Base-by-base conservation (phyloP, 2,797 vertebrate species). In the Lindbergichthys nudifrons region DNA sequence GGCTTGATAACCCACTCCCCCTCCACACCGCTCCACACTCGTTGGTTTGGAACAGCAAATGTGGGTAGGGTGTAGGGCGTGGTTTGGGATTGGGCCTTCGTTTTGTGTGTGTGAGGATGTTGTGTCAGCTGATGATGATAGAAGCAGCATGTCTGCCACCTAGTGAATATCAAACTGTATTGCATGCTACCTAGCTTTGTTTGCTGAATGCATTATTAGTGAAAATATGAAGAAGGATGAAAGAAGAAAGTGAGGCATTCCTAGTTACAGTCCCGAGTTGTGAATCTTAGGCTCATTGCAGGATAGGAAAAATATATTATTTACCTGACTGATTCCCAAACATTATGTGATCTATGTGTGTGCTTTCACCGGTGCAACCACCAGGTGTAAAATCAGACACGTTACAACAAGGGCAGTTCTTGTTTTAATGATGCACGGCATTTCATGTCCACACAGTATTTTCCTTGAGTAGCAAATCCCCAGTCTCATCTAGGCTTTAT, bases 371-470 rank as follows among this genome's bases (percentile, higher is more conserved):
- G 65, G 23, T 54, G 6, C 71, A 45, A 71, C 2, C 56, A 54
- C 8, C 3, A 50, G 32, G 13, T n/a, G 70, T 10, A 19, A 69
- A 77, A 70, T 36, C 15, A 69, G 14, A 71, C 16, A 53, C 36
- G 6, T 2, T 36, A 75, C 51, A 67, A 68, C 9, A 46, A 41
- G 46, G 75, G 16, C 51, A 84, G 48, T 54, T 73, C 16, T 70
- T 77, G 14, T 69, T 88, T 92, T 91, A 90, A 82, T 92, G 43
- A 74, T 53, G 54, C 69, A 86, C 48, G 63, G 23, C 41, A 83
- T 76, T 75, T 75, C 26, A 73, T 61, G 30, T 58, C 46, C 67
- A 67, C 14, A 19, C 53, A 75, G n/a, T 48, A 21, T 36, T 19
- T 51, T 79, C 23, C 63, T 54, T 39, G 50, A 71, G 3, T 13